Evolutionary conservation across 2,888 invertebrate genomes (phyloP).

Genomic region (Lucinisca nassula): DNA sequence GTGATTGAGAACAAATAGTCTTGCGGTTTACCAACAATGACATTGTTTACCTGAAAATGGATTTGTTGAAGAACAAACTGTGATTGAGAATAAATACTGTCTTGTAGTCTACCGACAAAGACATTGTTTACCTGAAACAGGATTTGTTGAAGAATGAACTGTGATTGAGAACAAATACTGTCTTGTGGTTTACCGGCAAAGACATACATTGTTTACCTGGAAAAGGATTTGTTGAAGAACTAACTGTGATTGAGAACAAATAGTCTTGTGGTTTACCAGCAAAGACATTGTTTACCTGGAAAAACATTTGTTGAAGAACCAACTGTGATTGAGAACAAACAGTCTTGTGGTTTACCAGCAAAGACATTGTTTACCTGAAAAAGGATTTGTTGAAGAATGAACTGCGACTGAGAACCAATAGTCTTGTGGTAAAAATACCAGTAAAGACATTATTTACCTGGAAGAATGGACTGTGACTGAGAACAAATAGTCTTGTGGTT

Average conservation of each 20-base stretch:
- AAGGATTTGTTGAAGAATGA: conserved; percentile 95
- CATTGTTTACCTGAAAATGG: conserved; percentile 87
- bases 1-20: conserved; percentile 98
- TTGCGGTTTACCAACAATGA: conserved; percentile 91
- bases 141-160: conserved; percentile 96
- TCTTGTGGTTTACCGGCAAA: conserved; percentile 92
- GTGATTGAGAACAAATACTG: conserved; percentile 98
- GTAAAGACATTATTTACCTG: conserved; percentile 23
- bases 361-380: conserved; percentile 20
- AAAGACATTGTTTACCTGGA: too few relatives aligned
- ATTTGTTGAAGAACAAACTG: conserved; percentile 96
- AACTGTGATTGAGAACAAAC: conserved; percentile 98
- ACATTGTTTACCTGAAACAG: conserved; percentile 80
- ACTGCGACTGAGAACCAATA: conserved; percentile 98
- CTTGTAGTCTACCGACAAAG: conserved; percentile 91
- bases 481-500: conserved; percentile 97
- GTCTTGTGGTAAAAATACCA: conserved; percentile 94
- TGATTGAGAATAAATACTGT: conserved; percentile 98
- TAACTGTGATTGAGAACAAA: too few relatives aligned
- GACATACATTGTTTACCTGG: conserved; percentile 23
- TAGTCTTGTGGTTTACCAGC: too few relatives aligned
- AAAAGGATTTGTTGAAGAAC: too few relatives aligned
- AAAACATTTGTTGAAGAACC: conserved; percentile 96
- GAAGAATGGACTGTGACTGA: conserved; percentile 97
- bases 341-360: conserved; percentile 92